Base-by-base conservation (phyloP, 2,888 invertebrate genomes). In the Cosmia pyralina region DNA sequence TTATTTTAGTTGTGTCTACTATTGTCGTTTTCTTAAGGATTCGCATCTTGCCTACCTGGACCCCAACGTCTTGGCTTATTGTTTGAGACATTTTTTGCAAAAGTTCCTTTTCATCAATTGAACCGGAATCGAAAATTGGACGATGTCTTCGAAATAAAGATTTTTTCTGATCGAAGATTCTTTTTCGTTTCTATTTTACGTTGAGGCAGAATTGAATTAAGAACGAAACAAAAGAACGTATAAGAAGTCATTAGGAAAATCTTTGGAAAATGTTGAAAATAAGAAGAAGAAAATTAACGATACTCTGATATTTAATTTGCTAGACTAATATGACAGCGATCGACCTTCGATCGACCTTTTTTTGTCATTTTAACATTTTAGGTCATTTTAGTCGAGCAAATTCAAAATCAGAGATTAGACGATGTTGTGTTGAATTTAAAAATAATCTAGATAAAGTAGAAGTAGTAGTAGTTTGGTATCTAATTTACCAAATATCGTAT, bases 21-120 rank as follows among this genome's bases (percentile, higher is more conserved):
- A 87, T 85, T 84, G 72, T 80, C 68, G 68, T 83, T 92, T 93
- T 93, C 95, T 94, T 94, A 94, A 94, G 94, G 92, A 91, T 91
- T 92, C 90, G 90, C 94, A 95, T 95, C 95, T 95, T 95, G 92
- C 92, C 86, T 95, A 96, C 96, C 96, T 95, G 95, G 87, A 87
- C 68, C 87, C 81, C 53, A 91, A 90, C 89, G 90, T 91, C 93
- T 93, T 93, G 85, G 86, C 63, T 63, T 87, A 89, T 94, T 94
- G 93, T 94, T 89, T 85, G 87, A 67, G 87, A 86, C 60, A 53
- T 89, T 93, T 93, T 92, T 91, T 89, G 81, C 73, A 69, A 71
- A 64, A 77, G 67, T 82, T 87, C 80, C 73, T 78, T 85, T 74
- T 70, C 80, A 57, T 74, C 59, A 65, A 78, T 78, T 71, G 77